Evolutionary conservation across 2,888 invertebrate genomes (phyloP), one percentile per base, ranked within the genome.

Genomic region (Sicus ferrugineus): DNA sequence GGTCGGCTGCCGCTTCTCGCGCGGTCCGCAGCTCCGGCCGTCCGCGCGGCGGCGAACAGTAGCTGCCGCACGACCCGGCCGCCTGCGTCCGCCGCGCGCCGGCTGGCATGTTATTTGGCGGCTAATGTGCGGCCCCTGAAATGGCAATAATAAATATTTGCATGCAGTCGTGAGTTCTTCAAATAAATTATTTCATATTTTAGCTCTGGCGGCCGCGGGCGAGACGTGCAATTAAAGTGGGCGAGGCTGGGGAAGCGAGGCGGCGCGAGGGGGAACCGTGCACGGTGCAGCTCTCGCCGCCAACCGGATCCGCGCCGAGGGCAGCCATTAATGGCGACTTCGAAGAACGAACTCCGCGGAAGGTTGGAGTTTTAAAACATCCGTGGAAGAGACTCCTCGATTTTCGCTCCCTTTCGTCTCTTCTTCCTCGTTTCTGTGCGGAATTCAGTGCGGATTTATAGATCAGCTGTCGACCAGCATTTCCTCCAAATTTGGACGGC

Each of bases 161-260:
- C 67, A 67, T 67, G 67, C 67, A 59, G 58, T 67, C 67, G 67
- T 67, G 67, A 67, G 58, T 67, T 67, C 58, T 59, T 59, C 67
- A 67, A 67, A 67, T 67, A 67, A 67, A 67, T 67, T 67, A 67
- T 67, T 67, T 67, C 67, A 67, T 67, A 67, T 67, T 58, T 58
- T 64, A 64, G 21, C 30, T 48, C 67, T 56, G 31, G 26, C 30
- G 50, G 46, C 31, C 21, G 30, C 26, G 31, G 46, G 64, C 52
- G 52, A 52, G 34, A 50, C 31, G 19, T 34, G 34, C 52, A 64
- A 64, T 52, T 52, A 64, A 50, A 30, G 52, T 52, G 31, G 38
- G 52, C 31, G 54, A 52, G 52, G 34, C 26, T 54, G 54, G n/a
- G n/a, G 3, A 46, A 46, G 46, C 14, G n/a, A 16, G 46, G 46